Evolutionary conservation across 2,797 vertebrate species (phyloP).

Genomic region (Mallotus villosus): DNA sequence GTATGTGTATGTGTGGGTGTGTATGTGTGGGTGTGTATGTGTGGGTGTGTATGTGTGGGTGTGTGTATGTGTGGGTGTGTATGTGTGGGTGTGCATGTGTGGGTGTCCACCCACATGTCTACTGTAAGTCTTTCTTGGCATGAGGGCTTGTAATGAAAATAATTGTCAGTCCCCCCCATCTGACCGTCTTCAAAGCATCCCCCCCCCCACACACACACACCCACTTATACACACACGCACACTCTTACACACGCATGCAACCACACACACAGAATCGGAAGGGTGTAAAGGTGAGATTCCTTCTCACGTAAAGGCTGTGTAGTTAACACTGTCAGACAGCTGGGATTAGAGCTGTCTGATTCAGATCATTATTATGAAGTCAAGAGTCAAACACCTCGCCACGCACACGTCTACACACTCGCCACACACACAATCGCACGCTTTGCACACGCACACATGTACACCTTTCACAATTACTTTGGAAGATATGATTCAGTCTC

Average conservation of each 20-base stretch:
- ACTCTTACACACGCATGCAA: slow-evolving; percentile 27
- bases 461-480: no score
- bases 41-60: not conserved
- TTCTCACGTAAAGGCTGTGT: not conserved
- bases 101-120: slow-evolving; percentile 4
- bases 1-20: not conserved
- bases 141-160: slow-evolving; percentile 33
- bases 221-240: slow-evolving; percentile 19
- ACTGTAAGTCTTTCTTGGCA: slow-evolving; percentile 17
- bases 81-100: not conserved
- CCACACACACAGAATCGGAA: not conserved
- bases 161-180: slow-evolving; percentile 30
- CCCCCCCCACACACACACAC: not conserved
- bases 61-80: slow-evolving; percentile 1
- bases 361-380: not conserved
- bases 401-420: not conserved
- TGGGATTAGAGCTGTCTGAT: not conserved
- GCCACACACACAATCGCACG: not conserved
- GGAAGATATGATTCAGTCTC: not conserved
- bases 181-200: slow-evolving; percentile 26
- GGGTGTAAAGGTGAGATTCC: not conserved
- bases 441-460: no score
- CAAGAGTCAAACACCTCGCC: not conserved
- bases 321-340: not conserved
- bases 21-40: slow-evolving; percentile 1